Percentiles rank a stretch among this genome's conserved stretches.
Conservation (phyloP, 37 sponge, comb jelly and placozoan genomes). For the Aplysina aerophoba region DNA sequence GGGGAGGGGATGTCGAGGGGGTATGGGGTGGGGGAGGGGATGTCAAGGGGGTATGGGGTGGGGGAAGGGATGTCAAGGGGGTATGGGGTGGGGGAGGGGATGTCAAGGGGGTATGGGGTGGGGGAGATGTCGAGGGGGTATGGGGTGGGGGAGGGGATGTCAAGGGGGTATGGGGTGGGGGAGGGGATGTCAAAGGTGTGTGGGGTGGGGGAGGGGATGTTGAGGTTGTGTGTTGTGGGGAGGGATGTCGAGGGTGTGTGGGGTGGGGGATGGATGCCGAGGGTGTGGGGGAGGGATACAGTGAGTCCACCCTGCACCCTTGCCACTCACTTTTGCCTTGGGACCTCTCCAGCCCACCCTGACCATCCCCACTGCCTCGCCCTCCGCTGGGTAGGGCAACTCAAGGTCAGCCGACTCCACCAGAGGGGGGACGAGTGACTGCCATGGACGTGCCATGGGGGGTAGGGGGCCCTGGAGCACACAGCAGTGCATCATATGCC, state of each 20-base stretch:
- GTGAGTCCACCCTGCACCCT: too few species aligned
- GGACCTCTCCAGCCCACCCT: constrained; percentile 78
- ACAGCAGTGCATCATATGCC: background rate
- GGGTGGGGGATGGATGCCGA: too few species aligned
- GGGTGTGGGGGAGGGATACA: too few species aligned
- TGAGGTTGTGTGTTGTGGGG: background rate
- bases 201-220: constrained; percentile 10
- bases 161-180: too few species aligned
- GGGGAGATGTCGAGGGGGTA: too few species aligned
- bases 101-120: background rate
- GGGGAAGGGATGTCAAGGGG: too few species aligned
- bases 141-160: too few species aligned
- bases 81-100: constrained; percentile 4
- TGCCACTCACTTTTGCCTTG: constrained; percentile 35
- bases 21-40: too few species aligned
- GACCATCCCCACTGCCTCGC: constrained; percentile 71
- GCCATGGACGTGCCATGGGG: constrained; percentile 84
- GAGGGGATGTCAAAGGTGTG: too few species aligned
- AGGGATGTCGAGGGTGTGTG: too few species aligned
- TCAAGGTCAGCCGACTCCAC: constrained; percentile 25
- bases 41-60: too few species aligned
- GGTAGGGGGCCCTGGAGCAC: constrained; percentile 68
- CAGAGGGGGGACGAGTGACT: constrained; percentile 68
- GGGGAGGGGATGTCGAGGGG: too few species aligned
- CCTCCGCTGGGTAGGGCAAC: constrained; percentile 77